These are phyloP conservation scores for Pseudomyrmex sp. DNA, from an alignment of 1,140 invertebrate species.

Conservation along the genomic window DNA sequence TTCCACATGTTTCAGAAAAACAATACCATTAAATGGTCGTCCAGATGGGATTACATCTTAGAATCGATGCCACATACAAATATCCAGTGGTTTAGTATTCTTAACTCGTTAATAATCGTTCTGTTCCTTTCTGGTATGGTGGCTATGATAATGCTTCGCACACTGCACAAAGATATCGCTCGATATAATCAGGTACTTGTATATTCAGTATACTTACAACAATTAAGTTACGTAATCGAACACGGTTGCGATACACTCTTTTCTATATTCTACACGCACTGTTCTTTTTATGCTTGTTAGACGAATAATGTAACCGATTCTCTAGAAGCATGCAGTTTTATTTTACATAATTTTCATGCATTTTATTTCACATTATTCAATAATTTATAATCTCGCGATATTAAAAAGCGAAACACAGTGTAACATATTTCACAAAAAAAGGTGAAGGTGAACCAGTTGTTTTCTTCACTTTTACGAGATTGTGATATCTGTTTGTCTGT, in stretches of 20 bases:
- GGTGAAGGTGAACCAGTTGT: slow-evolving; percentile 19
- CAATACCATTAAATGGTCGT: slow-evolving; percentile 98
- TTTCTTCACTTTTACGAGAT: slow-evolving; percentile 70
- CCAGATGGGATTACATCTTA: slow-evolving; percentile 99
- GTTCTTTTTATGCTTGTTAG: no score
- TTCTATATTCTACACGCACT: neutral
- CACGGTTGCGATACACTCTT: neutral
- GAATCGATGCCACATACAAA: slow-evolving; percentile 99
- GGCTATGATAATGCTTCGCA: slow-evolving; percentile 99
- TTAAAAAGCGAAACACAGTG: neutral
- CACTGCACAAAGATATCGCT: slow-evolving; percentile 99
- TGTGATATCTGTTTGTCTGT: slow-evolving; percentile 75
- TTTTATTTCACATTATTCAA: no score
- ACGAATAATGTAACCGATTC: no score
- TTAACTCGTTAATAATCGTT: slow-evolving; percentile 96
- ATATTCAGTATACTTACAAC: neutral
- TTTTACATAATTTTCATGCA: no score
- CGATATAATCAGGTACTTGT: slow-evolving; percentile 95
- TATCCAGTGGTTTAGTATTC: slow-evolving; percentile 99
- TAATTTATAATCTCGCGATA: no score
- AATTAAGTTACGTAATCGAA: slow-evolving; percentile 13
- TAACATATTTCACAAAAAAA: slow-evolving; percentile 55
- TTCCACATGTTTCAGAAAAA: slow-evolving; percentile 86
- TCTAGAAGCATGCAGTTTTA: no score
- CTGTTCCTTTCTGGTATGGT: slow-evolving; percentile 98